A percentile compares a stretch with the other conserved stretches of the same genome.
These are phyloP conservation scores for Ptychochromis oligacanthus DNA, from an alignment of 2,113 vertebrate genomes.

Conservation along the genomic window DNA sequence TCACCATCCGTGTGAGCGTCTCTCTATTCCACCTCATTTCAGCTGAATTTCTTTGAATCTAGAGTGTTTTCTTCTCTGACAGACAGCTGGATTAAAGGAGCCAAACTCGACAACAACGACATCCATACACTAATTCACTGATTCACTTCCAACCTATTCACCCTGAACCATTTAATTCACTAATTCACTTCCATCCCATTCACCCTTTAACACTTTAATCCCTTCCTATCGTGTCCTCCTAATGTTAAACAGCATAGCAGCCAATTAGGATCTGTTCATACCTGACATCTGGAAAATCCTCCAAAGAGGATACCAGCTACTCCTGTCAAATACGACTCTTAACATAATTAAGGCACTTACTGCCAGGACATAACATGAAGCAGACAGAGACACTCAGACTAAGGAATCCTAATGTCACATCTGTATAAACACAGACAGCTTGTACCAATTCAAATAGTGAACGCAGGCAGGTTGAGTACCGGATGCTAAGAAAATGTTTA, in stretches of 20 bases:
- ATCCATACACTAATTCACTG: slow-evolving; percentile 11
- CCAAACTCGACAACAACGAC: not conserved
- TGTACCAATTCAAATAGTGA: not conserved
- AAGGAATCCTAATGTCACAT: slow-evolving; percentile 6
- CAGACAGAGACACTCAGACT: not conserved
- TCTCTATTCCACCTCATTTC: not conserved
- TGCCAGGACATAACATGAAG: slow-evolving; percentile 4
- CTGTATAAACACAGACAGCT: slow-evolving; percentile 11
- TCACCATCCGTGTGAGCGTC: not conserved
- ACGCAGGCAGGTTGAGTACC: not conserved
- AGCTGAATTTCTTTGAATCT: not conserved
- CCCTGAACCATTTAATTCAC: slow-evolving; percentile 12
- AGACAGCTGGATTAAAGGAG: slow-evolving; percentile 33
- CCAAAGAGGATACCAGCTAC: not conserved
- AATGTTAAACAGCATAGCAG: slow-evolving; percentile 6
- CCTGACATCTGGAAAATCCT: slow-evolving; percentile 23
- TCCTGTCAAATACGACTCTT: slow-evolving; percentile 10
- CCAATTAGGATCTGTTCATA: slow-evolving; percentile 32
- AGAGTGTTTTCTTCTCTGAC: slow-evolving; percentile 5
- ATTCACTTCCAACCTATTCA: slow-evolving; percentile 20
- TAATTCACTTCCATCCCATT: slow-evolving; percentile 21
- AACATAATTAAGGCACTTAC: slow-evolving; percentile 21
- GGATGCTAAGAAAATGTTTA: slow-evolving; percentile 1
- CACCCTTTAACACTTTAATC: slow-evolving; percentile 42
- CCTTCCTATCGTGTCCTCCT: not conserved